Evolutionary conservation across 2,113 vertebrate species (phyloP).

Genomic region (Balaeniceps rex): DNA sequence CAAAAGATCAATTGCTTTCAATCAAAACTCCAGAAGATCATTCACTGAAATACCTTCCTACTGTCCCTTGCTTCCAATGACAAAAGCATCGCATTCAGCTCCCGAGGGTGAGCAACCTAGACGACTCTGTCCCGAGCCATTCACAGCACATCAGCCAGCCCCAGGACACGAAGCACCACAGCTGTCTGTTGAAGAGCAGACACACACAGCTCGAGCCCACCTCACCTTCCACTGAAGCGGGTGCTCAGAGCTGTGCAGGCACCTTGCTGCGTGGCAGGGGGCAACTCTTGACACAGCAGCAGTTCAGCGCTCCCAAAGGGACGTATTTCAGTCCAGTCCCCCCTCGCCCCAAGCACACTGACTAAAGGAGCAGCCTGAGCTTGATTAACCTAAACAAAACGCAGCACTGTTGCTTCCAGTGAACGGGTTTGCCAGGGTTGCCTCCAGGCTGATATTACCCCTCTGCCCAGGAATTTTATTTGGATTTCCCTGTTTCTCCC

Average conservation of each 20-base stretch:
- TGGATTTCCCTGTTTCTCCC: neutral
- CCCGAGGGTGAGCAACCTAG: neutral
- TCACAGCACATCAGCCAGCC: neutral
- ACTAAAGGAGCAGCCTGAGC: neutral
- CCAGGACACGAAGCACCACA: rapidly evolving
- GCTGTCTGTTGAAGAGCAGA: neutral
- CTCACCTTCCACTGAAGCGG: rapidly evolving
- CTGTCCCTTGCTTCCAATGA: neutral
- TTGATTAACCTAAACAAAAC: neutral
- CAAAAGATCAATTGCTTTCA: neutral
- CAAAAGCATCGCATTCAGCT: neutral
- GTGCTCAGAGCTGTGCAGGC: rapidly evolving
- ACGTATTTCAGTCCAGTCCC: rapidly evolving
- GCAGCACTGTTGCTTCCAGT: neutral
- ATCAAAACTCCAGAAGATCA: neutral
- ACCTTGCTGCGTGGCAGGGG: rapidly evolving
- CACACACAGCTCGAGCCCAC: rapidly evolving
- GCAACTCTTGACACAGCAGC: neutral
- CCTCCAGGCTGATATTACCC: neutral
- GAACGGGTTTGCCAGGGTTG: neutral
- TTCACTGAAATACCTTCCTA: neutral
- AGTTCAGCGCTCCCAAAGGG: neutral
- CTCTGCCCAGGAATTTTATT: neutral
- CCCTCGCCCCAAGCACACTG: rapidly evolving
- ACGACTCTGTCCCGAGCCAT: neutral